A percentile compares a stretch with the other conserved stretches of the same genome.
phyloP scores from a whole-genome alignment of 2,113 vertebrate species.

The Campylomormyrus tamandua region DNA sequence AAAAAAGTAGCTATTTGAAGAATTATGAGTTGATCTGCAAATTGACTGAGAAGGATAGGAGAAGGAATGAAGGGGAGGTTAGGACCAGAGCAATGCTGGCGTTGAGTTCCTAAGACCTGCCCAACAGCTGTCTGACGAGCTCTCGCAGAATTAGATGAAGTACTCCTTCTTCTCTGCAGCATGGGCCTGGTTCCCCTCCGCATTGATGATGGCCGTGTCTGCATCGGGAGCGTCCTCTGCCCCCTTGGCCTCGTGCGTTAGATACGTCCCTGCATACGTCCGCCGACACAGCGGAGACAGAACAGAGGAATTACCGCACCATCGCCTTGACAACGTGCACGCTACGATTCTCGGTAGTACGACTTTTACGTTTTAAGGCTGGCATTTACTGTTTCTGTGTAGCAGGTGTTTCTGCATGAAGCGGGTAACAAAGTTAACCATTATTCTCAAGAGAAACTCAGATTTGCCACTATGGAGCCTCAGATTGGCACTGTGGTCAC shows the following conservation, averaged over 20 bases:
- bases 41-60: conserved; percentile 48
- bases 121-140: conserved; percentile 36
- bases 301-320: conserved; percentile 1
- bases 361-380: not conserved
- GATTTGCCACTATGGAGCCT: not conserved
- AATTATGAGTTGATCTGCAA: conserved; percentile 44
- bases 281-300: conserved; percentile 29
- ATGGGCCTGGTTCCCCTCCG: conserved; percentile 95
- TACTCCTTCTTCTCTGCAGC: conserved; percentile 99
- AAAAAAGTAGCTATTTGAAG: conserved; percentile 69
- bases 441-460: not conserved
- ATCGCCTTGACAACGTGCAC: not conserved
- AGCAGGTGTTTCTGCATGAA: not conserved
- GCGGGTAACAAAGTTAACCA: not conserved
- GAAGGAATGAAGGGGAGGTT: conserved; percentile 58
- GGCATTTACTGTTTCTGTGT: not conserved
- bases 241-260: conserved; percentile 98
- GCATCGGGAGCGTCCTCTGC: conserved; percentile 95
- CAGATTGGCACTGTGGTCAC: not conserved
- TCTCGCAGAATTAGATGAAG: conserved; percentile 86
- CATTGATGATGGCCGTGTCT: conserved; percentile 98
- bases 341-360: not conserved
- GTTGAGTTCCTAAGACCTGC: conserved; percentile 61
- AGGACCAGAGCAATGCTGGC: conserved; percentile 50
- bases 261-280: conserved; percentile 78